Evolutionary conservation across 1,140 invertebrate genomes (phyloP), one percentile per base, ranked within the genome.

Genomic region (Drosophila tsacasi): DNA sequence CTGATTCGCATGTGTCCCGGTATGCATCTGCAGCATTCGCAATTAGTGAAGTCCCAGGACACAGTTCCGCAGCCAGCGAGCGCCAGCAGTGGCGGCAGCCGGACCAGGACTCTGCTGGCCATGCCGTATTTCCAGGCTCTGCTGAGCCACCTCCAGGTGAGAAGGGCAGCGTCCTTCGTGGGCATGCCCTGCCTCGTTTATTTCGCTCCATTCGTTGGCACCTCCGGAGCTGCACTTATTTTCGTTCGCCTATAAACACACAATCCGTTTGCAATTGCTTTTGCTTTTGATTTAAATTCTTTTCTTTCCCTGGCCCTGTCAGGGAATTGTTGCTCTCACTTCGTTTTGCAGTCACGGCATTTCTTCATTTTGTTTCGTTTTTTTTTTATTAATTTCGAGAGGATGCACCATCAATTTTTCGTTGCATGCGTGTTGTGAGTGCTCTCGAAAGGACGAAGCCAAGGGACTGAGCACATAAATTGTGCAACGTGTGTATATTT

Each of bases 81-180:
- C 65, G 94, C 94, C 74, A 94, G 94, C 77, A 94, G 94, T 83
- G 96, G 95, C 52, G 94, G 95, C 75, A 95, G 94, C 74, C 94
- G 95, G 65, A 87, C 91, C 58, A 92, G 82, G 58, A 85, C 90
- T 32, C 65, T 93, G 39, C 67, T 92, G 66, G 93, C 95, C 78
- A 94, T 96, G 93, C 96, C 96, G 61, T 95, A 96, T 91, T 95
- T 96, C 85, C 95, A 94, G 93, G 94, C 94, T 86, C 93, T 96
- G 90, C 94, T 96, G 76, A 94, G 95, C 83, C 95, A 95, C 92
- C 92, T 96, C 74, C 95, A 96, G 96, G 96, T 96, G 95, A 96
- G 95, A 68, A 19, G 95, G 96, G 95, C 55, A 37, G 94, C 73
- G 71, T 62, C 74, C 63, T 57, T 68, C 35, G 23, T 27, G 30